Evolutionary conservation across 2,113 vertebrate genomes (phyloP).

Genomic region (Rhadina sibilatrix): DNA sequence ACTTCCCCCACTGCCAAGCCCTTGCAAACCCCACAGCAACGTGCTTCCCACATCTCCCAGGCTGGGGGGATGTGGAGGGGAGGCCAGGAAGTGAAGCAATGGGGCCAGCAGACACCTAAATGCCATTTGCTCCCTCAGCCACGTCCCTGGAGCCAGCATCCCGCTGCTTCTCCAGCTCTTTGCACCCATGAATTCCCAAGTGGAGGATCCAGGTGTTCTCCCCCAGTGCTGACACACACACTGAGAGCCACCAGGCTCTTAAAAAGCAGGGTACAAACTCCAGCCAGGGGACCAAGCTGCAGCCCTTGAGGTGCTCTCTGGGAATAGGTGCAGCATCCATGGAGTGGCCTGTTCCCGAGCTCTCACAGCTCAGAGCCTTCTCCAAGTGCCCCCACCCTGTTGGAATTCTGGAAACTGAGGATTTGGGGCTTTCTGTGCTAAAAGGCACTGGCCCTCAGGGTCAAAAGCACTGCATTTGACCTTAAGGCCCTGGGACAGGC

Average conservation of each 20-base stretch:
- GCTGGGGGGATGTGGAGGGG: not conserved
- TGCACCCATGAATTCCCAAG: not conserved
- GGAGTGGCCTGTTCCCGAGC: not conserved
- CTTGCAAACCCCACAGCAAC: not conserved
- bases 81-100: not conserved
- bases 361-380: not conserved
- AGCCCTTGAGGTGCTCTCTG: not conserved
- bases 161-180: not conserved
- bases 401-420: no score
- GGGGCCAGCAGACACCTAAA: not conserved
- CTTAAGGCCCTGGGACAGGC: no score
- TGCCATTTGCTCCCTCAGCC: not conserved
- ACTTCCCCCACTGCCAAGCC: not conserved
- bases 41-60: not conserved
- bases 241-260: not conserved
- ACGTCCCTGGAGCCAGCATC: not conserved
- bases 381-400: not conserved
- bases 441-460: no score
- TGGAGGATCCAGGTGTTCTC: not conserved
- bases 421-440: no score
- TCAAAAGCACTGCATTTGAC: no score
- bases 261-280: not conserved
- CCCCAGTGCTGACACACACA: rapidly evolving
- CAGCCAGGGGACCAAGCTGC: not conserved
- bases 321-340: not conserved